Conservation (phyloP, 2,888 invertebrate species). For the Drosophila suboccidentalis region DNA sequence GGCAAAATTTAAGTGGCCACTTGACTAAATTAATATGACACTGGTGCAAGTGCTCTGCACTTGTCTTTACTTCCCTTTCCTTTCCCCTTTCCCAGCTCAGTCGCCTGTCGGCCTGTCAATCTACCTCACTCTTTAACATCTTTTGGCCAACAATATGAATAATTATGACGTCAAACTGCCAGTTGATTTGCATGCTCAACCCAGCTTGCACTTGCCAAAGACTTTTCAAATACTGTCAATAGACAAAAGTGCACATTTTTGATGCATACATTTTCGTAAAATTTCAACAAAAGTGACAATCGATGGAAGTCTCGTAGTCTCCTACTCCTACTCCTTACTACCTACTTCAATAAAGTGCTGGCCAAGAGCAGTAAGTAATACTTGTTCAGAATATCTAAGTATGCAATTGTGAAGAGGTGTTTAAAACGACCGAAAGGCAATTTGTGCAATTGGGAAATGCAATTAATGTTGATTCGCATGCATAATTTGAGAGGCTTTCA, state of each 20-base stretch:
- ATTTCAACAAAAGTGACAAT: slow-evolving; percentile 42
- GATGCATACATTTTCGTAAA: slow-evolving; percentile 32
- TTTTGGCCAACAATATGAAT: slow-evolving; percentile 73
- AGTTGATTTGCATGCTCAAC: slow-evolving; percentile 69
- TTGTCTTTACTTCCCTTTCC: slow-evolving; percentile 44
- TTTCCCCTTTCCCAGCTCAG: not conserved
- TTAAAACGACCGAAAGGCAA: slow-evolving; percentile 15
- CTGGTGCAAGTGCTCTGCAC: slow-evolving; percentile 71
- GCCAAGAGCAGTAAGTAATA: slow-evolving; percentile 22
- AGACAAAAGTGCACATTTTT: slow-evolving; percentile 32
- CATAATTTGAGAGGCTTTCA: slow-evolving; percentile 21
- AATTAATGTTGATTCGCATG: slow-evolving; percentile 25
- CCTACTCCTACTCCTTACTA: not conserved
- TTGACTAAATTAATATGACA: slow-evolving; percentile 81
- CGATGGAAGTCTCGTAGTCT: slow-evolving; percentile 14
- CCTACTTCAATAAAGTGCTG: slow-evolving; percentile 15
- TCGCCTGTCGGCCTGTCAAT: not conserved
- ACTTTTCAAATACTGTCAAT: slow-evolving; percentile 42
- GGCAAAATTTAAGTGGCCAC: slow-evolving; percentile 78
- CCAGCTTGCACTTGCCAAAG: slow-evolving; percentile 44
- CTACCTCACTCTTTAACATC: slow-evolving; percentile 39
- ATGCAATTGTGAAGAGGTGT: slow-evolving; percentile 1
- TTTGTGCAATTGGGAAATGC: slow-evolving; percentile 25
- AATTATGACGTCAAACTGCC: slow-evolving; percentile 70
- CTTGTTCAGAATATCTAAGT: slow-evolving; percentile 12